Evolutionary conservation across 2,888 invertebrate genomes (phyloP), one percentile per base, ranked within the genome.

Genomic region (Hydriomena furcata): DNA sequence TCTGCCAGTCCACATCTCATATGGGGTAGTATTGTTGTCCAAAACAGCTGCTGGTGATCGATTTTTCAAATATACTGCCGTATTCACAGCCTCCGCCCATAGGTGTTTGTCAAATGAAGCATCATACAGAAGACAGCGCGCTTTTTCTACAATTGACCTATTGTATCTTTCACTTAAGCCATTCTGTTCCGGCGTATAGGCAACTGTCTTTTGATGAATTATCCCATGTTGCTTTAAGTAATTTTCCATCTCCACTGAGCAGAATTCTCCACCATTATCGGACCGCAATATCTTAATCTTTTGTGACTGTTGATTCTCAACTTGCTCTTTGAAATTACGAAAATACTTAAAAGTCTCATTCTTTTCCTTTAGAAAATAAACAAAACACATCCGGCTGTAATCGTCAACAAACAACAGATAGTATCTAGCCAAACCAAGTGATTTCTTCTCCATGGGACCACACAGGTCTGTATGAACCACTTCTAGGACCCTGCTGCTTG

Each of bases 211-310:
- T 20, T 58, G 58, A 43, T 58, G 57, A 0, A 55, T n/a, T 0
- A 52, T 46, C 0, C 46, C 55, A 5, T 4, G 8, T n/a, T 20
- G 4, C 3, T 36, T 35, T 1, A 55, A 8, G 10, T n/a, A 55
- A 3, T 23, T 12, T 8, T 55, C 51, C 12, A 55, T 25, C 1
- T 37, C 25, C 4, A n/a, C 13, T 7, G 3, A 28, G 13, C 55
- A 55, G n/a, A 34, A 51, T 23, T 48, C 55, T 1, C 13, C 10
- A 1, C 45, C 57, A 36, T 57, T 51, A 30, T 53, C 50, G 5
- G 37, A 60, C 28, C 64, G 35, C 17, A 63, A 35, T 8, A 40
- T 40, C 28, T 58, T 60, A 4, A 65, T 55, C 36, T 49, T 53
- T 25, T 24, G 51, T 10, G 10, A 8, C 6, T 7, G 38, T 40